Evolutionary conservation across 2,113 vertebrate species (phyloP).

Genomic region (Cheilinus undulatus): DNA sequence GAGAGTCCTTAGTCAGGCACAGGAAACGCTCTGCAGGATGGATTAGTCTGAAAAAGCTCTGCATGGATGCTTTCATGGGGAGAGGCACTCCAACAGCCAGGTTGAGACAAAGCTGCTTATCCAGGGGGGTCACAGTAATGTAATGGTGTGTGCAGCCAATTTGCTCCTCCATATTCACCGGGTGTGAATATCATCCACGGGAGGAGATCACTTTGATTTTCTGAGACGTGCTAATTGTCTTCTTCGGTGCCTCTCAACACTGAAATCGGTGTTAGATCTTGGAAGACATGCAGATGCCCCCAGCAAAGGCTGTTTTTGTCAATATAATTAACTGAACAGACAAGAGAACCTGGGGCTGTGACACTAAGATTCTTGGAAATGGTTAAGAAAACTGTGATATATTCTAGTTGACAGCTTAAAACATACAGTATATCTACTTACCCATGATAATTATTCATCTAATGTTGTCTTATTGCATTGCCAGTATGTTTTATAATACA

Average conservation of each 20-base stretch:
- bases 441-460: too few species aligned
- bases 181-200: slow-evolving; percentile 62
- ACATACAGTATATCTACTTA: too few species aligned
- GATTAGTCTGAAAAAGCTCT: slow-evolving; percentile 72
- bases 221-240: slow-evolving; percentile 69
- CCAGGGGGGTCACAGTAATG: slow-evolving; percentile 67
- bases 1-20: slow-evolving; percentile 31
- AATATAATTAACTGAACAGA: slow-evolving; percentile 60
- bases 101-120: slow-evolving; percentile 77
- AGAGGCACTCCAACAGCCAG: slow-evolving; percentile 68
- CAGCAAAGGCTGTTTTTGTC: slow-evolving; percentile 49
- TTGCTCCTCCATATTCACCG: slow-evolving; percentile 63
- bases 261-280: slow-evolving; percentile 57
- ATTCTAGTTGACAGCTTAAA: background rate
- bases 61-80: slow-evolving; percentile 66
- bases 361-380: slow-evolving; percentile 18
- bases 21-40: slow-evolving; percentile 69
- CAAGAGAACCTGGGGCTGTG: slow-evolving; percentile 24
- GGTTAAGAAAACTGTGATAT: slow-evolving; percentile 24
- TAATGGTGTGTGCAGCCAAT: slow-evolving; percentile 70
- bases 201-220: slow-evolving; percentile 72
- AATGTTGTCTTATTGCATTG: too few species aligned
- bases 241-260: slow-evolving; percentile 41
- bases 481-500: too few species aligned
- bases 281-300: slow-evolving; percentile 33